A percentile compares a stretch with the other conserved stretches of the same genome.
Evolutionary conservation across 1,140 invertebrate genomes (phyloP).

Genomic region (Drosophila melanica): DNA sequence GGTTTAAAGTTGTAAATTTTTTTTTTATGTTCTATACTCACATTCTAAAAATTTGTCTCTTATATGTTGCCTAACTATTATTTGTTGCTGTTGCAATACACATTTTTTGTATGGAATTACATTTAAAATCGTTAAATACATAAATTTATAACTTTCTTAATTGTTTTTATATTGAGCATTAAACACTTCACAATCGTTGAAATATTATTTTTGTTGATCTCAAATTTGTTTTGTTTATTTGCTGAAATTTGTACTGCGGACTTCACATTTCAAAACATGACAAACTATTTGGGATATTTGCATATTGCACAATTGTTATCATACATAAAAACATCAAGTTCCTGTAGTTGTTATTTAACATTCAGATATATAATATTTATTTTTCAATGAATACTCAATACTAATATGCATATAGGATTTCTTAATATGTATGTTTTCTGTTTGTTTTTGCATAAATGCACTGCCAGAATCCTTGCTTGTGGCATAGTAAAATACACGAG

Average conservation of each 20-base stretch:
- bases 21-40: background rate
- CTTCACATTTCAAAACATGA: conserved; percentile 6
- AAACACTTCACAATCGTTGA: conserved; percentile 12
- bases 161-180: conserved; percentile 7
- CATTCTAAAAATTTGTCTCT: conserved; percentile 32
- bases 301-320: conserved; percentile 6
- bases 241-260: conserved; percentile 14
- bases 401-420: conserved; percentile 3
- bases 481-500: conserved; percentile 22
- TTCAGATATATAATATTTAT: conserved; percentile 46
- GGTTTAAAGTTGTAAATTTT: conserved; percentile 22
- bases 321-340: conserved; percentile 39
- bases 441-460: conserved; percentile 9
- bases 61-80: conserved; percentile 25
- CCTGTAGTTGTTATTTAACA: conserved; percentile 58
- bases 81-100: background rate
- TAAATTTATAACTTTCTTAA: background rate
- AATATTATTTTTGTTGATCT: background rate
- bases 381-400: conserved; percentile 16
- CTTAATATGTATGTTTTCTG: conserved; percentile 4
- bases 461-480: conserved; percentile 1
- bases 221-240: background rate
- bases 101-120: too few relatives aligned
- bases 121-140: conserved; percentile 6
- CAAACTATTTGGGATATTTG: conserved; percentile 11